A percentile compares a stretch with the other conserved stretches of the same genome.
Conservation (phyloP, 2,797 vertebrate genomes). For the Pteropus rufus region DNA sequence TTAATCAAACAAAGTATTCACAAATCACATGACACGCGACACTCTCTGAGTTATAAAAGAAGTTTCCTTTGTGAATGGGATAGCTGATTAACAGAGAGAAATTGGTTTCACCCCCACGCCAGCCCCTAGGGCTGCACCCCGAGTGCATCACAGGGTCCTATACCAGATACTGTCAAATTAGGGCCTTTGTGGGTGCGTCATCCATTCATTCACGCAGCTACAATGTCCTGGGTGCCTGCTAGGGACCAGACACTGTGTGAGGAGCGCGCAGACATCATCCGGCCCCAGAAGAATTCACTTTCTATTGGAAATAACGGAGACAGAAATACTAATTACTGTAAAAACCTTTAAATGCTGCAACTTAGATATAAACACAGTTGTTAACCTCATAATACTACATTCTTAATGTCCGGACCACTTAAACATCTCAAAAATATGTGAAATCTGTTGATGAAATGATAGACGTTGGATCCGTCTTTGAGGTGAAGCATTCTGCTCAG, state of each 20-base stretch:
- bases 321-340: background rate
- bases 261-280: background rate
- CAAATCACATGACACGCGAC: fast-evolving
- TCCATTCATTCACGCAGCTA: background rate
- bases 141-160: fast-evolving
- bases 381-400: background rate
- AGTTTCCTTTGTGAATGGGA: background rate
- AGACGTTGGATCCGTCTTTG: fast-evolving
- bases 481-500: background rate
- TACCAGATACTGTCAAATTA: background rate
- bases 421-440: background rate
- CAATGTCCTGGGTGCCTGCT: background rate
- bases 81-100: background rate
- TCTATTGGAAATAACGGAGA: background rate
- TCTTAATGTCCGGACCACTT: background rate
- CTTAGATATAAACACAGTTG: background rate
- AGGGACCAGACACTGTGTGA: too few species aligned
- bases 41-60: background rate
- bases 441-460: background rate
- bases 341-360: background rate
- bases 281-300: background rate
- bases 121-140: too few species aligned
- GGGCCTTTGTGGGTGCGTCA: background rate
- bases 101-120: background rate
- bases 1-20: background rate